Percentiles rank a stretch among this genome's conserved stretches.
Evolutionary conservation across 1,140 invertebrate species (phyloP).

Genomic region (Akabosia matsudoensis): DNA sequence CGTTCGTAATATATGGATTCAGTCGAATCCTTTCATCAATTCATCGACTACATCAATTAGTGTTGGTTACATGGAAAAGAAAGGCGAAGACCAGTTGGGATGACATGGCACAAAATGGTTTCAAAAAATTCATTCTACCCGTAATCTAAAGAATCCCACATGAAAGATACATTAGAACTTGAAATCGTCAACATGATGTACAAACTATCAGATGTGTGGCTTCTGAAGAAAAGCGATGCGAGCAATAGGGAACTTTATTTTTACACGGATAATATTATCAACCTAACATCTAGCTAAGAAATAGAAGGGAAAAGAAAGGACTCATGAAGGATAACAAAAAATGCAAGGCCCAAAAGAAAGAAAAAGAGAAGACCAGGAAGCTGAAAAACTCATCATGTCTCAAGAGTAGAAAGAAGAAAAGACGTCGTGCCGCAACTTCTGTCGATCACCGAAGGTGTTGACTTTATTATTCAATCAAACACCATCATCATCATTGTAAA

Average conservation of each 20-base stretch:
- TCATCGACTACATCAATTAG: constrained; percentile 28
- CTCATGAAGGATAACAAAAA: constrained; percentile 6
- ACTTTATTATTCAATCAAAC: constrained; percentile 22
- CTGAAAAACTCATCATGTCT: constrained; percentile 15
- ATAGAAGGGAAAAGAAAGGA: background rate
- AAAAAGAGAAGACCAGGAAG: constrained; percentile 20
- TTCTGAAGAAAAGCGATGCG: too few species aligned
- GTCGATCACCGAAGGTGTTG: constrained; percentile 21
- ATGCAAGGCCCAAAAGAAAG: background rate
- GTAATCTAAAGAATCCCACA: too few species aligned
- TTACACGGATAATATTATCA: too few species aligned
- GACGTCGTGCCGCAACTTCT: constrained; percentile 18
- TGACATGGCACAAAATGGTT: constrained; percentile 21
- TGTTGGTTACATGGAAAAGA: constrained; percentile 27
- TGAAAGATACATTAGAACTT: too few species aligned
- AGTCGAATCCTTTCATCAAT: background rate
- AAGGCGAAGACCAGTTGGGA: constrained; percentile 22
- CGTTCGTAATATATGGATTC: background rate
- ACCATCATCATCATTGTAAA: background rate
- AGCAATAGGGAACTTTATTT: too few species aligned
- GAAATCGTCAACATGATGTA: too few species aligned
- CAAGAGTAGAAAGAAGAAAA: constrained; percentile 16
- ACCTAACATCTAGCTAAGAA: background rate
- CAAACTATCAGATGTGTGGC: too few species aligned
- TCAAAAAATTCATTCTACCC: background rate